phyloP scores from a whole-genome alignment of 2,113 vertebrate genomes.

The Delphinus delphis region DNA sequence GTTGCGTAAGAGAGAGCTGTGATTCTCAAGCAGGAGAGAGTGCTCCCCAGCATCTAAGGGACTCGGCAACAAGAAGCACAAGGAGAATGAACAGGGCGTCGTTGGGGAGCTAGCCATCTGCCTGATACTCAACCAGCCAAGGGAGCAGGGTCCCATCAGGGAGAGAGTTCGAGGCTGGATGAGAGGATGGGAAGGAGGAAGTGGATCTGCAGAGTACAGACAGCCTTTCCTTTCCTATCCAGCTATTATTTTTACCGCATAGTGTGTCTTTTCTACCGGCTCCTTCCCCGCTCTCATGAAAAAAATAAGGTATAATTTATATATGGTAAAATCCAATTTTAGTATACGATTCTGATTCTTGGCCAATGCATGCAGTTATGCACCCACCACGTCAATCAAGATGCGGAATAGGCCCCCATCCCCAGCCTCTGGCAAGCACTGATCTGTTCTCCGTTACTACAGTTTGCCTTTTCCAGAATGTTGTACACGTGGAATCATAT shows the following conservation, averaged over 20 bases:
- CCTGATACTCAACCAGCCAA: neutral
- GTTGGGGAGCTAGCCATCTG: neutral
- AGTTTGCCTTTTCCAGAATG: neutral
- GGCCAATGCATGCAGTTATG: neutral
- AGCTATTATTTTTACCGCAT: too few species aligned
- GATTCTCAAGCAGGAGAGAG: neutral
- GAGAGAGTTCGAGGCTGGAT: neutral
- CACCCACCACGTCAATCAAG: neutral
- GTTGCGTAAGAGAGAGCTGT: neutral
- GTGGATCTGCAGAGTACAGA: neutral
- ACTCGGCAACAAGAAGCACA: neutral
- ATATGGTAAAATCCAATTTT: neutral
- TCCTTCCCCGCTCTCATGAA: neutral
- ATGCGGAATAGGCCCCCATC: neutral
- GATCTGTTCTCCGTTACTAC: neutral
- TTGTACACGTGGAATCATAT: neutral
- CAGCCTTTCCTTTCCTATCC: neutral
- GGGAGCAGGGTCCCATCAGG: neutral
- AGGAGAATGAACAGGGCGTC: accelerated
- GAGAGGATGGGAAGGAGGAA: neutral
- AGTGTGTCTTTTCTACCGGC: neutral
- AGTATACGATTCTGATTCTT: neutral
- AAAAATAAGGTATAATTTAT: neutral
- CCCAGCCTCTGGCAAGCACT: neutral
- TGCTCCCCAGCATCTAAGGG: neutral